Conservation (phyloP, 1,140 invertebrate genomes). For the Drosophila quadrilineata region DNA sequence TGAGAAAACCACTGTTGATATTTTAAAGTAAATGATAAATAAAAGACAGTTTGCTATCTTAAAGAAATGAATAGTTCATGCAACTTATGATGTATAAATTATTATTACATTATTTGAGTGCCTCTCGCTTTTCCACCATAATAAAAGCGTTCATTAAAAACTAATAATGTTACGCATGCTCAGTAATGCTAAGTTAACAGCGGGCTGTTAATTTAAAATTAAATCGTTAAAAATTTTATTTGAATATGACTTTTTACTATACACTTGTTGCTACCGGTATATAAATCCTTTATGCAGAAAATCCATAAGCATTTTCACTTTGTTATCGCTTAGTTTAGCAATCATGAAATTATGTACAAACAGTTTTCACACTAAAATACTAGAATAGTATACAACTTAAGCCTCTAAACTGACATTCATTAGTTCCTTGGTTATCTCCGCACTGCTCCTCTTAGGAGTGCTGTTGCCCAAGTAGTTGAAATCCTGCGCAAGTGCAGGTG, state of each 20-base stretch:
- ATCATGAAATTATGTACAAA: constrained; percentile 25
- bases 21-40: no score
- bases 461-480: constrained; percentile 37
- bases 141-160: no score
- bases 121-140: no score
- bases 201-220: neutral
- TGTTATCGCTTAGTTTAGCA: no score
- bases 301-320: neutral
- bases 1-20: no score
- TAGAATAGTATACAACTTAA: constrained; percentile 32
- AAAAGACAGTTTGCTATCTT: no score
- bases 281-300: neutral
- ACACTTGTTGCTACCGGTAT: neutral
- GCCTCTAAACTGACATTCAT: constrained; percentile 72
- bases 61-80: no score
- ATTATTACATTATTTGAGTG: no score
- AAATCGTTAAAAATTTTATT: constrained; percentile 12
- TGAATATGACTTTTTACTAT: neutral
- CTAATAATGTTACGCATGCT: no score
- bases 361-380: constrained; percentile 1
- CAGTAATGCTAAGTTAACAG: no score
- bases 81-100: no score
- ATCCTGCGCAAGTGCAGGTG: constrained; percentile 52
- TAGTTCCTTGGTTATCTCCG: constrained; percentile 70
- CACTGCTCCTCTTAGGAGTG: constrained; percentile 34